Evolutionary conservation across 1,140 invertebrate species (phyloP), one percentile per base, ranked within the genome.

Genomic region (Megalonaias nervosa): DNA sequence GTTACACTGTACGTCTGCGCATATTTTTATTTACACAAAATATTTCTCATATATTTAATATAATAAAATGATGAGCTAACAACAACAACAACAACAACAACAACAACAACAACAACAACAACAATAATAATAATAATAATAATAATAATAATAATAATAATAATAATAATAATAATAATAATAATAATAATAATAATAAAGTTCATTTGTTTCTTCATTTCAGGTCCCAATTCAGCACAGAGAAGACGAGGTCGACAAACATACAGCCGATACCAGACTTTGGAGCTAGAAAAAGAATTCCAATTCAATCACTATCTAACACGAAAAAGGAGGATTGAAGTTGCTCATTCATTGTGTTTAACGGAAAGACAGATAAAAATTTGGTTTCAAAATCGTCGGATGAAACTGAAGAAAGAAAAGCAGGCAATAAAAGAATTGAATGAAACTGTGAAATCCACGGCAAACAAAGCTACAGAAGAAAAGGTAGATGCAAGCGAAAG

Each of bases 361-460:
- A 96, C 95, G 71, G 97, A 98, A 91, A 93, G 96, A 83, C 95
- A 96, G 91, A 96, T 96, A 82, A 96, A 96, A 92, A 91, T 91
- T 66, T 91, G 91, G 91, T 91, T 99, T 93, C 97, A 99, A 92
- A 99, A 99, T 91, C 93, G 97, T 74, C 93, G 98, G 83, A 99
- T 99, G 98, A 99, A 99, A 92, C 98, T 97, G 97, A 99, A 99
- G 93, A 99, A 99, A 93, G 97, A 99, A 69, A 60, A 71, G 60
- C 76, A 78, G 59, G 70, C 76, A 17, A 78, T 78, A 55, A 78
- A 78, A 64, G 76, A 78, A 31, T 66, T 78, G 14, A 78, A 78
- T 78, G 76, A 78, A n/a, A 71, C 38, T 48, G 38, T 48, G 38
- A 48, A 48, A 48, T 48, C 38, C 38, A 48, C 38, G 38, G 38